A percentile compares a stretch with the other conserved stretches of the same genome.
phyloP scores from a whole-genome alignment of 2,113 vertebrate species.

The Eonycteris spelaea region DNA sequence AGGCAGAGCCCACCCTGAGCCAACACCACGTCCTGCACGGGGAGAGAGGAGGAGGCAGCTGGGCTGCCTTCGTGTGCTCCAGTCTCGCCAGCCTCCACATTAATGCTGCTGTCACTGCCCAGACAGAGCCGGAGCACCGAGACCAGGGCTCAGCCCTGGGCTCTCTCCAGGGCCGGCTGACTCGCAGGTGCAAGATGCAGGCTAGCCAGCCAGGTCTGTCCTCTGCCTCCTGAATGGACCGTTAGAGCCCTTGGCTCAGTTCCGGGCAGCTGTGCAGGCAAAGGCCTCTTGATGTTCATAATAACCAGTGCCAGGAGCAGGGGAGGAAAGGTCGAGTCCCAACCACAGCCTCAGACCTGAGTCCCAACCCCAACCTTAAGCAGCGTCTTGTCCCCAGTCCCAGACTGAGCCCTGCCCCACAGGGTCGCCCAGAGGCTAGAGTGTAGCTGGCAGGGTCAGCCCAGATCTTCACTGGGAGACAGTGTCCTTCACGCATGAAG shows the following conservation, averaged over 20 bases:
- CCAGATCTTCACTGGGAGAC: neutral
- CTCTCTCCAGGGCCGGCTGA: neutral
- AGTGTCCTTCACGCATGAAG: neutral
- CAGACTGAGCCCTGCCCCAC: neutral
- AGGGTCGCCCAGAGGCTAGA: neutral
- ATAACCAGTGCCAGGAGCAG: neutral
- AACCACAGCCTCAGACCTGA: neutral
- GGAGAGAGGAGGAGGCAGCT: neutral
- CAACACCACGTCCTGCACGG: neutral
- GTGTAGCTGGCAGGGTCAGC: neutral
- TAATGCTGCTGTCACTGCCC: neutral
- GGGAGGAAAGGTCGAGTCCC: neutral
- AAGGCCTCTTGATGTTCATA: neutral
- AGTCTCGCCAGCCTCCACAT: neutral
- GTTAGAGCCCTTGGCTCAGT: neutral
- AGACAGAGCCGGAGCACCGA: neutral
- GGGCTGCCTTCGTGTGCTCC: neutral
- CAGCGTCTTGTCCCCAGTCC: neutral
- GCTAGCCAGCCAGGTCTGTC: neutral
- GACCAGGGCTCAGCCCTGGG: neutral
- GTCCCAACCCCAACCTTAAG: neutral
- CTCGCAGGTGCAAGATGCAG: neutral
- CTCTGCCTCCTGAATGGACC: conserved; percentile 9
- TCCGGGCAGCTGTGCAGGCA: neutral
- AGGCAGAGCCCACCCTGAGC: neutral